Conservation (phyloP, 2,113 vertebrate species). For the Strix aluco region DNA sequence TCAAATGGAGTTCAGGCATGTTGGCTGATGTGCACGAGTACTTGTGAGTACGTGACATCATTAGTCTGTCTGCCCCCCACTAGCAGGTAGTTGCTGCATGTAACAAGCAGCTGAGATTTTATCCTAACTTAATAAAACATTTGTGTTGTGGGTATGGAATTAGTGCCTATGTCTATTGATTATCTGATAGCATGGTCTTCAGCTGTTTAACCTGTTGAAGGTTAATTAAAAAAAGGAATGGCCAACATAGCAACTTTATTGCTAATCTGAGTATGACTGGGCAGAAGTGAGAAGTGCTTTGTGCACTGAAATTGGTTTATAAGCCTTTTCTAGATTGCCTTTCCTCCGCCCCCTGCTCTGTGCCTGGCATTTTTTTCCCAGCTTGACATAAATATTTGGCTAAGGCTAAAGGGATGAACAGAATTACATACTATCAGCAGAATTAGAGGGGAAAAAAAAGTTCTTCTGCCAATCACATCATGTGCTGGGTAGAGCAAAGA, state of each 20-base stretch:
- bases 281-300: conserved; percentile 4
- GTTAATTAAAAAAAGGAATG: conserved; percentile 29
- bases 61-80: neutral
- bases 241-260: neutral
- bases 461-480: conserved; percentile 22
- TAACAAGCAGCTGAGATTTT: neutral
- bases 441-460: neutral
- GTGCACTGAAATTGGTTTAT: neutral
- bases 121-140: neutral
- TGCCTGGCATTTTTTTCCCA: conserved; percentile 57
- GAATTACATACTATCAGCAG: conserved; percentile 43
- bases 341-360: neutral
- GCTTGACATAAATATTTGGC: conserved; percentile 61
- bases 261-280: conserved; percentile 8
- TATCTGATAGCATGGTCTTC: neutral
- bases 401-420: conserved; percentile 44
- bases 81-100: neutral
- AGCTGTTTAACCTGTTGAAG: neutral
- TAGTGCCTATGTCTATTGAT: neutral
- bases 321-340: conserved; percentile 25
- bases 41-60: neutral
- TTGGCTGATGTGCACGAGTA: neutral
- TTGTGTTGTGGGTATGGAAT: neutral
- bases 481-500: neutral
- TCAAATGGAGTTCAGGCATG: neutral